Evolutionary conservation across 1,140 invertebrate genomes (phyloP).

Genomic region (Heliothis virescens): DNA sequence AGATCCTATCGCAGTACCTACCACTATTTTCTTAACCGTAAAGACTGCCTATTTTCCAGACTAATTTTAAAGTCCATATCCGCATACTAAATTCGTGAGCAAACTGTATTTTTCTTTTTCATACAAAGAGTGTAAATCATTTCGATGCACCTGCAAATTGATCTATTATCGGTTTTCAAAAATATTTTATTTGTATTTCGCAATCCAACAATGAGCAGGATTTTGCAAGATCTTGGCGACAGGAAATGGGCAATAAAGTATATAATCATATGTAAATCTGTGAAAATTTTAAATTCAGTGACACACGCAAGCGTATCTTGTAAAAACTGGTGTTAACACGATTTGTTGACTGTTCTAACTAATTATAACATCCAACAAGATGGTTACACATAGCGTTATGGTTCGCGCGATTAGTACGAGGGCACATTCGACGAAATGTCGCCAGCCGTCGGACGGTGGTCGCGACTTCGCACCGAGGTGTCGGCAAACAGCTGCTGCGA

Average conservation of each 20-base stretch:
- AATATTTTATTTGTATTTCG: conserved; percentile 13
- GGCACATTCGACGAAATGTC: conserved; percentile 79
- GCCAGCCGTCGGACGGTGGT: conserved; percentile 76
- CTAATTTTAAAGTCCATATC: background rate
- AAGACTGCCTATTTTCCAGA: background rate
- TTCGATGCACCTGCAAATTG: conserved; percentile 6
- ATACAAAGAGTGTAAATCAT: conserved; percentile 4
- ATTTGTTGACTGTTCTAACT: conserved; percentile 61
- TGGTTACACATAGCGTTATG: conserved; percentile 58
- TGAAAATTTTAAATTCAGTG: conserved; percentile 38
- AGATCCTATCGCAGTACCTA: background rate
- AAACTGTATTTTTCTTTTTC: background rate
- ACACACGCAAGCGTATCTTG: conserved; percentile 33
- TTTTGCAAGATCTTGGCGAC: conserved; percentile 8
- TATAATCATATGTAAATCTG: conserved; percentile 40
- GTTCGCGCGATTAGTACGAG: conserved; percentile 64
- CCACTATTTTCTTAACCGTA: background rate
- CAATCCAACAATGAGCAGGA: background rate
- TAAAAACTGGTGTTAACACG: conserved; percentile 38
- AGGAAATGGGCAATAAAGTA: conserved; percentile 28
- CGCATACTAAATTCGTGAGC: background rate
- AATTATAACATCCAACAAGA: conserved; percentile 63
- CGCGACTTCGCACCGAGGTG: conserved; percentile 82
- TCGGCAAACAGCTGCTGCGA: conserved; percentile 78
- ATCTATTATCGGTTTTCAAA: conserved; percentile 28